Percentiles rank a stretch among this genome's conserved stretches.
These are phyloP conservation scores for Porites australiensis DNA, from an alignment of 64 coral and sea anemone species.

Conservation along the genomic window DNA sequence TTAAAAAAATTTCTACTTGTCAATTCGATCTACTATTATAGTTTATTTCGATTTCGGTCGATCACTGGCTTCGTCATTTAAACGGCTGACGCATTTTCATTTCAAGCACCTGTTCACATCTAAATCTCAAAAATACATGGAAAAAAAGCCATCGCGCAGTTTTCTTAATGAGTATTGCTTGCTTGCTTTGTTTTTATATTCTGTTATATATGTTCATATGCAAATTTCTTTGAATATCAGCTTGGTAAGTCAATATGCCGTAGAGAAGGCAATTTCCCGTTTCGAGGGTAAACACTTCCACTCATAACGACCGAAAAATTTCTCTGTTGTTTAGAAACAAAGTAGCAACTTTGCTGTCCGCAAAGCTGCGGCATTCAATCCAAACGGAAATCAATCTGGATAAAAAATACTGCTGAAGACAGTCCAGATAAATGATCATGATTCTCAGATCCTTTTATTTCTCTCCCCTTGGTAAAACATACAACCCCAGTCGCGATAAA, in stretches of 20 bases:
- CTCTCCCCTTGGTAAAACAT: too few relatives aligned
- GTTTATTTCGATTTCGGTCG: too few relatives aligned
- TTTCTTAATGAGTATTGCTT: not conserved
- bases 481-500: too few relatives aligned
- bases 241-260: not conserved
- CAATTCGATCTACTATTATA: too few relatives aligned
- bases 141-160: not conserved
- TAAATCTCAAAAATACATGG: not conserved
- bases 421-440: too few relatives aligned
- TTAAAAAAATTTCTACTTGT: too few relatives aligned
- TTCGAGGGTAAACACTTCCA: not conserved
- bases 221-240: conserved; percentile 3
- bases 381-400: not conserved
- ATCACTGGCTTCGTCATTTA: too few relatives aligned
- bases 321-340: not conserved
- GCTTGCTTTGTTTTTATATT: conserved; percentile 9
- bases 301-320: not conserved
- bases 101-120: too few relatives aligned
- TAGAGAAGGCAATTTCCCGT: not conserved
- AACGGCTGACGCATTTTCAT: too few relatives aligned
- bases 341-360: not conserved
- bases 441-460: too few relatives aligned
- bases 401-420: not conserved
- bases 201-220: not conserved
- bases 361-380: not conserved